phyloP scores from a whole-genome alignment of 1,140 invertebrate genomes.

The Dendrolimus kikuchii region DNA sequence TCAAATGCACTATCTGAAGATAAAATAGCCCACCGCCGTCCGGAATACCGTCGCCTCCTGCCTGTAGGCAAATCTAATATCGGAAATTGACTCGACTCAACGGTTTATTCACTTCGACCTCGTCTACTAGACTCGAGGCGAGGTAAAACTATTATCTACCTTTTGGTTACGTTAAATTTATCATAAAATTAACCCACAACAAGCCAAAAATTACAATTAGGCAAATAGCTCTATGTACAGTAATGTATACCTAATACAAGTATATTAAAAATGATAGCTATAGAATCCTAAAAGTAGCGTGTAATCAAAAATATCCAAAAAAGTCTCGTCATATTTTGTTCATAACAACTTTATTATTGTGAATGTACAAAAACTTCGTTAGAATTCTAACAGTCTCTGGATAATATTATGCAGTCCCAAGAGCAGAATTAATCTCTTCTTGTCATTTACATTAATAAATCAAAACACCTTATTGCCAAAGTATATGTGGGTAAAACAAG shows the following conservation, averaged over 20 bases:
- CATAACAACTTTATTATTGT: too few relatives aligned
- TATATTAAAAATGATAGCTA: too few relatives aligned
- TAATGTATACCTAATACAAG: too few relatives aligned
- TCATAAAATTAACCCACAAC: too few relatives aligned
- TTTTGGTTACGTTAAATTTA: constrained; percentile 17
- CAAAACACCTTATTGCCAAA: constrained; percentile 9
- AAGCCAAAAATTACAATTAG: too few relatives aligned
- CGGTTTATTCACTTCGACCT: constrained; percentile 45
- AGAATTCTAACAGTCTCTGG: too few relatives aligned
- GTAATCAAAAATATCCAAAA: too few relatives aligned
- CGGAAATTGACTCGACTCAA: constrained; percentile 42
- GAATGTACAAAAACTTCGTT: too few relatives aligned
- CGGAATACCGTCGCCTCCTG: constrained; percentile 23
- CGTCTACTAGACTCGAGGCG: constrained; percentile 24
- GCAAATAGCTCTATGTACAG: too few relatives aligned
- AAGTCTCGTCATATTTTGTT: too few relatives aligned
- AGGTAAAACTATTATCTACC: constrained; percentile 40
- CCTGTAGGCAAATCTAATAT: constrained; percentile 51
- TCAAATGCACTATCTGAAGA: constrained; percentile 11
- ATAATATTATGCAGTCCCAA: too few relatives aligned
- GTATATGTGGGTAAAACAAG: not conserved
- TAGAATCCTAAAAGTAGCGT: too few relatives aligned
- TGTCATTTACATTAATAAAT: constrained; percentile 28
- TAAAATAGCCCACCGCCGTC: constrained; percentile 13
- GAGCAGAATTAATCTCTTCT: constrained; percentile 33